These are phyloP conservation scores for Colletes gigas DNA, from an alignment of 1,140 invertebrate genomes.

Conservation along the genomic window DNA sequence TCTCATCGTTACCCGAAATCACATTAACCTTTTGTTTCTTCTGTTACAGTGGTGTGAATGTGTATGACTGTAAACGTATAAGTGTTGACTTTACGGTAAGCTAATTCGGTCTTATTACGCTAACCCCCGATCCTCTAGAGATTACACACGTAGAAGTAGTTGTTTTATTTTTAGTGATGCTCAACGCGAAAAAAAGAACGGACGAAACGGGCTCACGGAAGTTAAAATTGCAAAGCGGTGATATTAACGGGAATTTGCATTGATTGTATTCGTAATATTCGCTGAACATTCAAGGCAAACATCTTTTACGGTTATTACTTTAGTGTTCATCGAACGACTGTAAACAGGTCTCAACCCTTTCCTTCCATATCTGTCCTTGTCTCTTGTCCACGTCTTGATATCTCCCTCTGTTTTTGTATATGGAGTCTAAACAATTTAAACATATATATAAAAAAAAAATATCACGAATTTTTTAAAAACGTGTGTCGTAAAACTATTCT, in stretches of 20 bases:
- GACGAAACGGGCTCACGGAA: background rate
- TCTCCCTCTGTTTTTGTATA: too few relatives aligned
- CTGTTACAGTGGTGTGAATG: slow-evolving; percentile 68
- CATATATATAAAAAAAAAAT: too few relatives aligned
- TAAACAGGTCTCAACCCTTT: background rate
- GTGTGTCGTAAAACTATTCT: too few relatives aligned
- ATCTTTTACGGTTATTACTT: background rate
- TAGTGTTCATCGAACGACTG: background rate
- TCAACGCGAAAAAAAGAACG: background rate
- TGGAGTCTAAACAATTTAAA: too few relatives aligned
- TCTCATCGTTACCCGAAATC: background rate
- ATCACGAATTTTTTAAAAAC: too few relatives aligned
- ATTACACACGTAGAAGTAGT: background rate
- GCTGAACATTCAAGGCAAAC: background rate
- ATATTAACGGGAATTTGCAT: background rate
- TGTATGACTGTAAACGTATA: slow-evolving; percentile 32
- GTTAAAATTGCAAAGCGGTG: background rate
- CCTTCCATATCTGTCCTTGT: too few relatives aligned
- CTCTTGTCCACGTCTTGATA: too few relatives aligned
- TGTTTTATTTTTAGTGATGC: background rate
- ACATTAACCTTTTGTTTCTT: slow-evolving; percentile 49
- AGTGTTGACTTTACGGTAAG: slow-evolving; percentile 10
- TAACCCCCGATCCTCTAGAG: background rate
- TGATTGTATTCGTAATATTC: background rate
- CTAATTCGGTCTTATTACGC: background rate